Evolutionary conservation across 2,888 invertebrate genomes (phyloP).

Genomic region (Prenolepis imparis): DNA sequence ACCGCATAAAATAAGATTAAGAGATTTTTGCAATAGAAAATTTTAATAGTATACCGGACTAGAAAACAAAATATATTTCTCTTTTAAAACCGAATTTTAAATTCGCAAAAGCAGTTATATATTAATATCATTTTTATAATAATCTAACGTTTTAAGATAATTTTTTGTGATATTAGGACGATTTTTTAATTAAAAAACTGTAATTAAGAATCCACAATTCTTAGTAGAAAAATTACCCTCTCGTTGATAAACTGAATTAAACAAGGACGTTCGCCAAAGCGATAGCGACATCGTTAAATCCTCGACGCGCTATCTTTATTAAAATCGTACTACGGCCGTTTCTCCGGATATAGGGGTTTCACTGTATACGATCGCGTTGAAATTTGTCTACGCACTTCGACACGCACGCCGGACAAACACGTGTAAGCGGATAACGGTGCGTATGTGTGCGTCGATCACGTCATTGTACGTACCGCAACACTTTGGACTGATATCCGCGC

Average conservation of each 20-base stretch:
- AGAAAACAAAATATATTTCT: neutral
- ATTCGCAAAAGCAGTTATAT: neutral
- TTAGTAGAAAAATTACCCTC: neutral
- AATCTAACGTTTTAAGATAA: neutral
- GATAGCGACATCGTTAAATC: constrained; percentile 6
- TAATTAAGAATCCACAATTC: neutral
- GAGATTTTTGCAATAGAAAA: neutral
- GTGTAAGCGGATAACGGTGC: constrained; percentile 22
- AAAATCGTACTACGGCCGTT: neutral
- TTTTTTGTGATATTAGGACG: neutral
- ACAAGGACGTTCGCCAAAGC: neutral
- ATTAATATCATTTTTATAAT: neutral
- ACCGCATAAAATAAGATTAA: neutral
- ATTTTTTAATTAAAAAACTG: neutral
- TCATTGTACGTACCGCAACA: constrained; percentile 62
- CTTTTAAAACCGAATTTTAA: neutral
- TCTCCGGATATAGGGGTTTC: neutral
- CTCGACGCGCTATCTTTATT: constrained; percentile 39
- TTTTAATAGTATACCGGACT: neutral
- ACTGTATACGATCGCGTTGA: constrained; percentile 20
- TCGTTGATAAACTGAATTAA: neutral
- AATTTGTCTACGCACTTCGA: constrained; percentile 38
- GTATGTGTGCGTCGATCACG: constrained; percentile 56
- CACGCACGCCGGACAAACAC: neutral
- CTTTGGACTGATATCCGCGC: constrained; percentile 74